Evolutionary conservation across 2,888 invertebrate genomes (phyloP), one percentile per base, ranked within the genome.

Genomic region (Eupithecia vulgata): DNA sequence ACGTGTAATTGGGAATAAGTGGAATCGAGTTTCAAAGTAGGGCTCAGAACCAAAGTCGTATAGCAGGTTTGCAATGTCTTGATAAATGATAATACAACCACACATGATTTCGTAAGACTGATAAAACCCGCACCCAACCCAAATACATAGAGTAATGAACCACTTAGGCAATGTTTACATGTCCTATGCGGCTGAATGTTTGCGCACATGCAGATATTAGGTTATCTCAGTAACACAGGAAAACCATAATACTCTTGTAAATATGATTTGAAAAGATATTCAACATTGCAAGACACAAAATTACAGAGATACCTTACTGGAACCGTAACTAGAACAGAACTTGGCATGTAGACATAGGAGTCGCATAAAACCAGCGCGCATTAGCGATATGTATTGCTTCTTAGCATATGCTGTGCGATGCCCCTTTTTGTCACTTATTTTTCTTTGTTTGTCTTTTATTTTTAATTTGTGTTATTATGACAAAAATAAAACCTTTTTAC

Each of bases 61-160:
- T n/a, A 64, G 21, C 64, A 35, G 12, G 64, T 64, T 64, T 34
- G n/a, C 37, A 64, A 64, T 37, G 5, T 64, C 37, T 67, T 74
- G 72, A 74, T 76, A 77, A 75, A 73, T 57, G 57, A 72, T 73
- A 68, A 67, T 75, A 68, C 25, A 67, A 70, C 57, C 74, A 74
- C 72, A 74, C 69, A 57, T 72, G 59, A 61, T 84, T 82, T 85
- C 78, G 77, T 80, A 83, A 87, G 37, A 40, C 68, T 68, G 76
- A 79, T 79, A 82, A 83, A 79, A 79, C 83, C 83, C 83, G 81
- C 85, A 82, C 83, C 81, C 78, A 84, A 85, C 87, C 88, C 75
- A 88, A 82, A 82, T 88, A 82, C 87, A 88, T 85, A 85, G 82
- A 73, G 76, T 71, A 72, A 80, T 81, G 78, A 87, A 82, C 71